Evolutionary conservation across 2,888 invertebrate genomes (phyloP), one percentile per base, ranked within the genome.

Genomic region (Lottia scabra): DNA sequence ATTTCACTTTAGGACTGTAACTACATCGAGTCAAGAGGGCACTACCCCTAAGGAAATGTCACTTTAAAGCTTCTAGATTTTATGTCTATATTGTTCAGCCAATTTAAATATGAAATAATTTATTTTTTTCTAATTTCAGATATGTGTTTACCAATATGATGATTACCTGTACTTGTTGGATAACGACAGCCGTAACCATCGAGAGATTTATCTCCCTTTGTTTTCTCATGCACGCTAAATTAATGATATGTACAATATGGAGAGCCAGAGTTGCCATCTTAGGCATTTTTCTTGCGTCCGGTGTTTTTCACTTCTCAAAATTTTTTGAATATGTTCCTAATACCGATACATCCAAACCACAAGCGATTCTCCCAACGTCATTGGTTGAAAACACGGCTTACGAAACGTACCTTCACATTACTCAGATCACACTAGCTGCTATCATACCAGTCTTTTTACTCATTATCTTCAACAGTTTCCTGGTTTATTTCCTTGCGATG

Each of bases 131-230:
- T 66, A 15, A 30, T 75, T 75, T 19, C 76, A 80, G 80, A 56
- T 80, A 80, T 63, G 72, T 78, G 43, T 74, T 75, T 72, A 77
- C 73, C 73, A 80, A 80, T 70, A 65, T 79, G 15, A 78, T 80
- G 73, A 73, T 80, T 62, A 80, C 80, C 2, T 79, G 79, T 70
- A 80, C 83, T 8, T 75, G 80, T 45, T 83, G 83, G 83, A 76
- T 82, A 65, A 83, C 83, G 4, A 81, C 81, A 16, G 81, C 81
- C 27, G 81, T 83, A 65, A 81, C 82, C 12, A 75, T 77, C 0
- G 82, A 83, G 62, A 76, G 83, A 15, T 82, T 82, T 71, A 74
- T 83, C 23, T 79, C 78, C 16, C 77, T 83, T 4, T 75, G 78
- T 48, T 81, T 79, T 73, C 78, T 81, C 67, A 75, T 82, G 19